These are phyloP conservation scores for Thymelicus lineola DNA, from an alignment of 2,888 invertebrate species.

Conservation along the genomic window DNA sequence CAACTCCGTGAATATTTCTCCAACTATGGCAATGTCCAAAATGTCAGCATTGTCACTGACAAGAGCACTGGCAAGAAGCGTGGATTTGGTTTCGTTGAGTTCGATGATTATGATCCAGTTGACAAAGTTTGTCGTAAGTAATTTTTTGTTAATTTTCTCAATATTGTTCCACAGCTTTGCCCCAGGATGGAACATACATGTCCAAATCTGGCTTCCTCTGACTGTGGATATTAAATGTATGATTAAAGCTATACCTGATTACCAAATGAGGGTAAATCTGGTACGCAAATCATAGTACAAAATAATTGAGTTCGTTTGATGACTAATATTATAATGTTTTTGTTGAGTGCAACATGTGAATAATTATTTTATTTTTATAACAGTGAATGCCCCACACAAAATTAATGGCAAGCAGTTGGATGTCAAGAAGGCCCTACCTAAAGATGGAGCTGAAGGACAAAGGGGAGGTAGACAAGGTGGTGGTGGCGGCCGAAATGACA, in stretches of 20 bases:
- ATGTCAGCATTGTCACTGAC: conserved; percentile 95
- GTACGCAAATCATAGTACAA: conserved; percentile 81
- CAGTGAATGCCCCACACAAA: conserved; percentile 93
- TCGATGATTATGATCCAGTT: conserved; percentile 98
- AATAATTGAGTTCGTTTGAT: conserved; percentile 8
- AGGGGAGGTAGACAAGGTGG: conserved; percentile 81
- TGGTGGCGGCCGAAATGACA: conserved; percentile 68
- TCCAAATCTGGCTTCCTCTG: conserved; percentile 81
- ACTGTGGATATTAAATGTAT: conserved; percentile 79
- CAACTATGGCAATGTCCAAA: conserved; percentile 92
- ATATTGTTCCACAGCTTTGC: conserved; percentile 73
- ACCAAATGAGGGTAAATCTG: conserved; percentile 61
- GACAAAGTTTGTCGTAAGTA: conserved; percentile 97
- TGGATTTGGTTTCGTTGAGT: conserved; percentile 98
- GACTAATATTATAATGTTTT: too few relatives aligned
- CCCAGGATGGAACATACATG: conserved; percentile 75
- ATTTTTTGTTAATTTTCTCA: conserved; percentile 32
- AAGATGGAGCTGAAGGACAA: conserved; percentile 87
- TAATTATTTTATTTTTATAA: conserved; percentile 37
- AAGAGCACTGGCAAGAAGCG: conserved; percentile 97
- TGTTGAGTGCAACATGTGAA: too few relatives aligned
- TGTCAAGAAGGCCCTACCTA: conserved; percentile 97
- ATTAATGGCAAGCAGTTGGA: conserved; percentile 95
- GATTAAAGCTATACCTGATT: conserved; percentile 81
- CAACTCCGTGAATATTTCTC: conserved; percentile 94